These are phyloP conservation scores for Bombus sibiricus DNA, from an alignment of 1,140 invertebrate genomes.

Conservation along the genomic window DNA sequence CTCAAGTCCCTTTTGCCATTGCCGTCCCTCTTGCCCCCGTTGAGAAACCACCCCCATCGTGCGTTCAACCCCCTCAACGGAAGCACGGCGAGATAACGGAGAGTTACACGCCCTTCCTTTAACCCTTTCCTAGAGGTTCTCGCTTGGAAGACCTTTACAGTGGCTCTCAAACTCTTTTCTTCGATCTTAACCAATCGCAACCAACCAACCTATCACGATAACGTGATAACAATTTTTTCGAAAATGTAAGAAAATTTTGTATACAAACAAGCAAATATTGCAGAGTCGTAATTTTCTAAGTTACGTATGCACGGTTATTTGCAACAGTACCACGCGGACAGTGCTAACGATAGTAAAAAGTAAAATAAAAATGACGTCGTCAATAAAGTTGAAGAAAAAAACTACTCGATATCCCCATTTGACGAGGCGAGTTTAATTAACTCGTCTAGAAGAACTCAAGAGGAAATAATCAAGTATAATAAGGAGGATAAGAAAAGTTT, in stretches of 20 bases:
- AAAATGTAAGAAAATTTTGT: too few relatives aligned
- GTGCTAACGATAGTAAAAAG: not conserved
- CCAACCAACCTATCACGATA: not conserved
- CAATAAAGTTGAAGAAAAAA: not conserved
- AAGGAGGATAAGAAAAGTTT: slow-evolving; percentile 25
- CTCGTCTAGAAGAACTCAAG: not conserved
- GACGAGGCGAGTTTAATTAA: slow-evolving; percentile 2
- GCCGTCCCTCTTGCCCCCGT: slow-evolving; percentile 44
- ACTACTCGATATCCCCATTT: too few relatives aligned
- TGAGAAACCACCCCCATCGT: slow-evolving; percentile 56
- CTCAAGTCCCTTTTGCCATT: slow-evolving; percentile 58
- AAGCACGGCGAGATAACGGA: slow-evolving; percentile 80
- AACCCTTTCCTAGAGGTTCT: slow-evolving; percentile 72
- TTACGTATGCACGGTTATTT: not conserved
- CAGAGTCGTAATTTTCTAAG: not conserved
- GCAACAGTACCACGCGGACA: too few relatives aligned
- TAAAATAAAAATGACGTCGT: not conserved
- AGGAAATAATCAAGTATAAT: not conserved
- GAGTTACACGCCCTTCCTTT: slow-evolving; percentile 80
- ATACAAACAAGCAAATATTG: not conserved
- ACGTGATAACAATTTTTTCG: not conserved
- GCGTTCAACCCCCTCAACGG: slow-evolving; percentile 67
- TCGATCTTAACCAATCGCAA: not conserved
- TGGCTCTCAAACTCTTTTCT: slow-evolving; percentile 59
- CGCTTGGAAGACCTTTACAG: slow-evolving; percentile 56